Conservation (phyloP, 2,888 invertebrate species). For the Tinea trinotella region DNA sequence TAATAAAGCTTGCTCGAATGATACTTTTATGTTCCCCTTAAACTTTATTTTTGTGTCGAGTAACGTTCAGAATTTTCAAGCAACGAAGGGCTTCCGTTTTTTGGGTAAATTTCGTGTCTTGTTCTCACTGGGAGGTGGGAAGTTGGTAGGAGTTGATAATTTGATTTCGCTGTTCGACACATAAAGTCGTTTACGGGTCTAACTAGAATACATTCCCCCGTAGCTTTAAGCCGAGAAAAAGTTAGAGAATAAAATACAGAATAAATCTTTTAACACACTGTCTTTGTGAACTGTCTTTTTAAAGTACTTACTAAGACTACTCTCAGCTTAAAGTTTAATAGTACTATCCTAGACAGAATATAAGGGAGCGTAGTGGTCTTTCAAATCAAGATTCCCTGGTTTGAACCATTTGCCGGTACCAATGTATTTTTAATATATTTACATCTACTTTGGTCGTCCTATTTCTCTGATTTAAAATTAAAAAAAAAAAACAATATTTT, state of each 20-base stretch:
- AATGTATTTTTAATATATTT: too few species aligned
- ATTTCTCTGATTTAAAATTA: too few species aligned
- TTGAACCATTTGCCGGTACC: too few species aligned
- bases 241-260: conserved; percentile 1
- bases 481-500: too few species aligned
- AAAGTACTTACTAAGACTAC: too few species aligned
- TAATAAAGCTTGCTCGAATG: conserved; percentile 61
- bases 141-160: conserved; percentile 68
- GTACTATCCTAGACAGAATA: too few species aligned
- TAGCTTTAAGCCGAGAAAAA: not conserved
- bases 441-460: too few species aligned
- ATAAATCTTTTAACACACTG: not conserved
- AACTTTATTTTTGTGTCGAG: conserved; percentile 44
- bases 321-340: too few species aligned
- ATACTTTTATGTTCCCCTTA: conserved; percentile 39
- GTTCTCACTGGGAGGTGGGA: conserved; percentile 50
- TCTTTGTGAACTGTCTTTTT: not conserved
- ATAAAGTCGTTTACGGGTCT: conserved; percentile 65
- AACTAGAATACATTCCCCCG: conserved; percentile 30
- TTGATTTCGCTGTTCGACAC: conserved; percentile 68
- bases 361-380: too few species aligned
- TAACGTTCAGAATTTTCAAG: conserved; percentile 59
- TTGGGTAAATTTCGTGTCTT: conserved; percentile 49
- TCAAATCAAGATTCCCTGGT: too few species aligned
- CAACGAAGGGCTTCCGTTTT: conserved; percentile 41